Conservation (phyloP, 2,888 invertebrate genomes). For the Corythucha ciliata region DNA sequence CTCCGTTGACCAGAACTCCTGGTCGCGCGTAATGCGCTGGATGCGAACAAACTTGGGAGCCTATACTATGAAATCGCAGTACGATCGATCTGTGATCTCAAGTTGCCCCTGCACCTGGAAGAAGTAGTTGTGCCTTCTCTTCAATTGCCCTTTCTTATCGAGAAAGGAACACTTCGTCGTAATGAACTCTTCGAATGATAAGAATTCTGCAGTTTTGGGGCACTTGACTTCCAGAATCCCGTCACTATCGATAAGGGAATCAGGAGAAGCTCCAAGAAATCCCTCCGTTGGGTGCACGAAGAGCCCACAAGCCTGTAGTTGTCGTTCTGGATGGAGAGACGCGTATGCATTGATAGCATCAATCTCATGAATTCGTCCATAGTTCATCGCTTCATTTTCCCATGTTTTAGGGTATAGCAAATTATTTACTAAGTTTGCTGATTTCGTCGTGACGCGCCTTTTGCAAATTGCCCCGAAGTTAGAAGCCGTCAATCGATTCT, state of each 20-base stretch:
- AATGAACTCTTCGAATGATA: neutral
- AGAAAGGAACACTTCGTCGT: neutral
- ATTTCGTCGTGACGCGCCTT: neutral
- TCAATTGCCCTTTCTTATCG: conserved; percentile 9
- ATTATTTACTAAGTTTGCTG: neutral
- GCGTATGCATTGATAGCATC: neutral
- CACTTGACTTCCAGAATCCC: neutral
- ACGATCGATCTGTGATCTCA: conserved; percentile 20
- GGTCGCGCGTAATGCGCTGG: conserved; percentile 17
- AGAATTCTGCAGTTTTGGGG: neutral
- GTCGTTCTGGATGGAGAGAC: neutral
- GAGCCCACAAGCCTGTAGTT: too few species aligned
- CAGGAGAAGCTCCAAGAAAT: too few species aligned
- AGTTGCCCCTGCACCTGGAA: conserved; percentile 29
- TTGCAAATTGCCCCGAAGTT: neutral
- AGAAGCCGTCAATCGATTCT: neutral
- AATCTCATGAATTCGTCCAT: conserved; percentile 4
- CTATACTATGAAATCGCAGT: conserved; percentile 25
- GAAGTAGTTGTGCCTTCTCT: conserved; percentile 26
- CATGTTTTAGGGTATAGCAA: too few species aligned
- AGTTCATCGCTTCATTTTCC: neutral
- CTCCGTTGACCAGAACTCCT: conserved; percentile 5
- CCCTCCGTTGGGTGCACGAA: too few species aligned
- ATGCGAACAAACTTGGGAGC: conserved; percentile 12
- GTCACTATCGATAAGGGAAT: too few species aligned